Evolutionary conservation across 2,888 invertebrate species (phyloP).

Genomic region (Heliconius erato): DNA sequence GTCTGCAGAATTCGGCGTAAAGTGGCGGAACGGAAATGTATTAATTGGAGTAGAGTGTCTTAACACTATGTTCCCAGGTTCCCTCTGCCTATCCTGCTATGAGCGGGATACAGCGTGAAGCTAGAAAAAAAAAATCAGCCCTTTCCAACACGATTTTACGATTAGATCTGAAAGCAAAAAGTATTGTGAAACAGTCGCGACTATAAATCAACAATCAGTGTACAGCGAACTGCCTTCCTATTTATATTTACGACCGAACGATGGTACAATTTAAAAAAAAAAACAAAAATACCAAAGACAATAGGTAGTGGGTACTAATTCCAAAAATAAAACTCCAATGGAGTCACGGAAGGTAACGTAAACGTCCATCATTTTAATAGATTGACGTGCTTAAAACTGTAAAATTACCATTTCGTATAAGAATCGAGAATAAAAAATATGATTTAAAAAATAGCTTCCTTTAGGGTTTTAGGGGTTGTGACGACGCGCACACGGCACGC

Average conservation of each 20-base stretch:
- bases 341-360: conserved; percentile 78
- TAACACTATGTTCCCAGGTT: too few relatives aligned
- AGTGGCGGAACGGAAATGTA: too few relatives aligned
- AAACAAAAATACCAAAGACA: conserved; percentile 56
- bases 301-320: conserved; percentile 61
- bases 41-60: too few relatives aligned
- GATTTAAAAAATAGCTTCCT: conserved; percentile 59
- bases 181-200: conserved; percentile 40
- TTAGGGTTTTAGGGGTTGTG: conserved; percentile 67
- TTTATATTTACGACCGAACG: conserved; percentile 62
- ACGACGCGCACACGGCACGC: conserved; percentile 65
- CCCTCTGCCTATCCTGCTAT: too few relatives aligned
- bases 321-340: conserved; percentile 61
- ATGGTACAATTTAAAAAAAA: conserved; percentile 57
- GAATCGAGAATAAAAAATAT: conserved; percentile 68
- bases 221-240: conserved; percentile 58
- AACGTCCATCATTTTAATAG: conserved; percentile 77
- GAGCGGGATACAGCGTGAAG: too few relatives aligned
- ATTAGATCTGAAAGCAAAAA: conserved; percentile 36
- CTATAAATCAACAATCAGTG: conserved; percentile 67
- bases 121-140: background rate
- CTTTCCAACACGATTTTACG: conserved; percentile 10
- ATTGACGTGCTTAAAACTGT: conserved; percentile 85
- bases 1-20: too few relatives aligned
- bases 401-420: conserved; percentile 80